These are phyloP conservation scores for Bucco capensis DNA, from an alignment of 2,113 vertebrate species.

Conservation along the genomic window DNA sequence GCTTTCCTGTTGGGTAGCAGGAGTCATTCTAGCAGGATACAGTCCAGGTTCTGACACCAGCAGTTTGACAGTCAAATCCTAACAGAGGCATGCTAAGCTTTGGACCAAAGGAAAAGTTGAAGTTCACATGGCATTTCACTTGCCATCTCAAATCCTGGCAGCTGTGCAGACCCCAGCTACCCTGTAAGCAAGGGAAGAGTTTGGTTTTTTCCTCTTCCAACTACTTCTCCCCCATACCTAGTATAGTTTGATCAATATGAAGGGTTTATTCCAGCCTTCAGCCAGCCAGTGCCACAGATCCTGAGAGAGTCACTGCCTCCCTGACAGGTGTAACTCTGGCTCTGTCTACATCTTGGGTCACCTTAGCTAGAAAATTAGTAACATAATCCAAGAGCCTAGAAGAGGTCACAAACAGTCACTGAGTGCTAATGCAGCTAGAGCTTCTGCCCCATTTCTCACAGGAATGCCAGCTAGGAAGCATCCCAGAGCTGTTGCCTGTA, in stretches of 20 bases:
- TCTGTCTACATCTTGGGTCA: not conserved
- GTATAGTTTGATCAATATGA: not conserved
- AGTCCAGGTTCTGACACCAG: not conserved
- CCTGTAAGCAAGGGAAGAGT: not conserved
- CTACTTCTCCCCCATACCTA: not conserved
- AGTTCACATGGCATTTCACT: not conserved
- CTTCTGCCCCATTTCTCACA: not conserved
- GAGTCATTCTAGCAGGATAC: not conserved
- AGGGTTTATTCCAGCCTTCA: not conserved
- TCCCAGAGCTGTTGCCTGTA: not conserved
- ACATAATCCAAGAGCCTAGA: not conserved
- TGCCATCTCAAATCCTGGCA: not conserved
- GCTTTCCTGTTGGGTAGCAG: conserved; percentile 23
- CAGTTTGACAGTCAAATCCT: not conserved
- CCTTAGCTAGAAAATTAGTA: not conserved
- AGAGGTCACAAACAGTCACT: not conserved
- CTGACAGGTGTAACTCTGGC: not conserved
- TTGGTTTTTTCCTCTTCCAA: not conserved
- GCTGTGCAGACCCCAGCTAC: not conserved
- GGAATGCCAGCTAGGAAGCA: not conserved
- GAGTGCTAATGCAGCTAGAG: not conserved
- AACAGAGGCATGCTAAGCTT: not conserved
- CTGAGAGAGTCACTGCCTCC: not conserved
- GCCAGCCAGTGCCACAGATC: not conserved
- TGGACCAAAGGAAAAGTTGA: not conserved